Base-by-base conservation (phyloP, 92 coral and sea anemone species). In the Palythoa grandis region DNA sequence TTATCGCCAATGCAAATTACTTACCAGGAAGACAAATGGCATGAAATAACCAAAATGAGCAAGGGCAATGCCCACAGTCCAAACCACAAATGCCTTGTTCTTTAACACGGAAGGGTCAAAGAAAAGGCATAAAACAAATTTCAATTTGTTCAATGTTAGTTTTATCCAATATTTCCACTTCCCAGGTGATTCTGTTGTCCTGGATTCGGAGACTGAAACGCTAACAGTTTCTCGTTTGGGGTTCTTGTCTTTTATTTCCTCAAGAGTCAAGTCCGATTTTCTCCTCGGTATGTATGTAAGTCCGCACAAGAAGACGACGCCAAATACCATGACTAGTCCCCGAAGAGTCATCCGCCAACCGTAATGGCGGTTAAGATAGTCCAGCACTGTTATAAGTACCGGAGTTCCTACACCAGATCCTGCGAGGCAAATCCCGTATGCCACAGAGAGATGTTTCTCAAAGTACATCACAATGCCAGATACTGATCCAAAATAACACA, bases 1-100 rank as follows among this genome's bases (percentile, higher is more conserved):
- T 40, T 43, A 43, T 0, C 11, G 2, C 25, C 9, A 1, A 20
- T 77, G 1, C 38, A 15, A 9, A 11, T 37, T 52, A 88, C 96
- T 87, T 89, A 95, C 98, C 97, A 93, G 88, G 77, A 93, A 96
- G 11, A 95, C 94, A 71, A 92, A 90, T 22, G 98, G 98, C 72
- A 95, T 95, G 78, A 95, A 78, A 58, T 93, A 95, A 40, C 95
- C 98, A 72, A 95, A 68, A 84, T 93, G 93, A 47, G 94, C 87
- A 60, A 88, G 88, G 22, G 92, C 92, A 20, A 95, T 91, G 11
- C 97, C 83, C 11, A 83, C 71, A 25, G 90, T 83, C 98, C 94
- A 93, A 40, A 89, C 82, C 25, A 88, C 83, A 89, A 93, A 95
- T 22, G 87, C 94, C 69, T 78, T 92, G 86, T 95, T 94, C 69